Conservation (phyloP, 2,113 vertebrate species). For the Vulpes vulpes region DNA sequence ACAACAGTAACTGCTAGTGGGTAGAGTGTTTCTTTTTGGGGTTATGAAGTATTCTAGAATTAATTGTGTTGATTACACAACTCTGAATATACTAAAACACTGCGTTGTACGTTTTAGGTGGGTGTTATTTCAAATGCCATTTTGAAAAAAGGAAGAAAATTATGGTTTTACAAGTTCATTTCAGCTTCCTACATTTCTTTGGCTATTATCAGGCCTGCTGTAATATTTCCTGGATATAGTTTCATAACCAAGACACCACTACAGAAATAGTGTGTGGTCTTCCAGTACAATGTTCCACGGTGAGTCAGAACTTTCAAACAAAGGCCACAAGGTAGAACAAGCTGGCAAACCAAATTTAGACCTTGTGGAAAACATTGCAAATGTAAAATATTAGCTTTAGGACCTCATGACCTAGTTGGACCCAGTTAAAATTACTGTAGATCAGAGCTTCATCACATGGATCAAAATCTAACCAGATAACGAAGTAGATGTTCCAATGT, state of each 20-base stretch:
- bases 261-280: not conserved
- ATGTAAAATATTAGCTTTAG: not conserved
- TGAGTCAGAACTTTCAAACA: constrained; percentile 53
- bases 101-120: not conserved
- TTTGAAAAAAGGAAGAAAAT: not conserved
- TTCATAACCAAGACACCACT: not conserved
- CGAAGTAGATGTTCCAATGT: not conserved
- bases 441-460: not conserved
- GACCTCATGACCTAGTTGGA: not conserved
- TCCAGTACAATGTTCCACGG: not conserved
- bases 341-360: constrained; percentile 1
- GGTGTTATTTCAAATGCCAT: not conserved
- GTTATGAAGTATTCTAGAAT: constrained; percentile 45
- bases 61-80: constrained; percentile 24
- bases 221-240: constrained; percentile 53
- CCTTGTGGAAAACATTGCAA: not conserved
- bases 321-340: constrained; percentile 59
- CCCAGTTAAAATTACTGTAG: not conserved
- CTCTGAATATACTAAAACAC: constrained; percentile 4
- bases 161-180: not conserved
- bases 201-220: not conserved
- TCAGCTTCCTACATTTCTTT: constrained; percentile 38
- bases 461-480: not conserved
- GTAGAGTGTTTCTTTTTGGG: not conserved
- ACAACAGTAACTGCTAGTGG: not conserved